phyloP scores from a whole-genome alignment of 2,888 invertebrate genomes.

The Trissoscelio sp. region DNA sequence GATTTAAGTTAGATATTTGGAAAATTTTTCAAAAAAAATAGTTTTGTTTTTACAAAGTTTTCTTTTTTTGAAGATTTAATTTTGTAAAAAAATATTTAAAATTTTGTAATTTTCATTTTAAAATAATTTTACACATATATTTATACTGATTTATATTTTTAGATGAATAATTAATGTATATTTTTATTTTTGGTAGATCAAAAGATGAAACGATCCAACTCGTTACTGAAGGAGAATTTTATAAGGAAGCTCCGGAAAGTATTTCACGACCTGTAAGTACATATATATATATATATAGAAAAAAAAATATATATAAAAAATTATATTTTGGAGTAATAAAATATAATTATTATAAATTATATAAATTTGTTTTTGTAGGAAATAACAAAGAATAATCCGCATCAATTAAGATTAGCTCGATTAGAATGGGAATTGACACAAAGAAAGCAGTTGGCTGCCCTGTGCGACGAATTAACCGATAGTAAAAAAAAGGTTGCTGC shows the following conservation, averaged over 20 bases:
- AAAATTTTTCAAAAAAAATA: neutral
- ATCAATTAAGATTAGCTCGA: slow-evolving; percentile 92
- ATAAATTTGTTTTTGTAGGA: slow-evolving; percentile 84
- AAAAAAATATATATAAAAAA: too few species aligned
- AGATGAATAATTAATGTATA: too few species aligned
- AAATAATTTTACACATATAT: neutral
- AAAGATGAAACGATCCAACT: slow-evolving; percentile 97
- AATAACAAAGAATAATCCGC: slow-evolving; percentile 88
- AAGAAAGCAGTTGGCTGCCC: slow-evolving; percentile 91
- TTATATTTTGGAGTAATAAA: too few species aligned
- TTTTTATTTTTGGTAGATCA: slow-evolving; percentile 28
- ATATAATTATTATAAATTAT: too few species aligned
- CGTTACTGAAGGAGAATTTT: slow-evolving; percentile 93
- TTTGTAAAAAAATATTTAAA: too few species aligned
- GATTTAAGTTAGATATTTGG: slow-evolving; percentile 89
- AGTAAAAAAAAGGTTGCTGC: slow-evolving; percentile 91
- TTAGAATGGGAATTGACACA: slow-evolving; percentile 96
- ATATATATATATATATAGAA: too few species aligned
- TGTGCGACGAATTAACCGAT: slow-evolving; percentile 90
- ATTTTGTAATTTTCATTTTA: slow-evolving; percentile 35
- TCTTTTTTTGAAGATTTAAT: neutral
- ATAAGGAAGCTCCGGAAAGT: slow-evolving; percentile 89
- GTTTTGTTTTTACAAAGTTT: neutral
- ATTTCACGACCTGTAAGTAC: slow-evolving; percentile 88
- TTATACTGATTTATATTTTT: neutral